A percentile compares a stretch with the other conserved stretches of the same genome.
phyloP scores from a whole-genome alignment of 2,113 vertebrate genomes.

The Cheirogaleus medius region DNA sequence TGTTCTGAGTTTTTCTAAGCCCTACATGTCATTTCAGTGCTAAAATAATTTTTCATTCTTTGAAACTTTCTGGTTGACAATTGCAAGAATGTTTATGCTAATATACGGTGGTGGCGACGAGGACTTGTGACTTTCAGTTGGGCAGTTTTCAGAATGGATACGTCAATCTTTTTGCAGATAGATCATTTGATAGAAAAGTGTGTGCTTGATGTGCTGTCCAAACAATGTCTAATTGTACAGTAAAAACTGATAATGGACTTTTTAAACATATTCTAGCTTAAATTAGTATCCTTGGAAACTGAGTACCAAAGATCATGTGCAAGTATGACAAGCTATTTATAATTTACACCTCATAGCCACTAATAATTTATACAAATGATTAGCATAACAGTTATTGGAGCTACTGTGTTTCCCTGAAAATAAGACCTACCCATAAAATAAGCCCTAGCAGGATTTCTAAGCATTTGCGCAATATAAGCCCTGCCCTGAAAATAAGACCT shows the following conservation, averaged over 20 bases:
- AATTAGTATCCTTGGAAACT: slow-evolving; percentile 11
- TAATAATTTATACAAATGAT: not conserved
- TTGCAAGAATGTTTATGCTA: not conserved
- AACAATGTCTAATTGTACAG: not conserved
- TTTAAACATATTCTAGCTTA: not conserved
- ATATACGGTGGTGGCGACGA: not conserved
- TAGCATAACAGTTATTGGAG: not conserved
- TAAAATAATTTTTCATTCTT: not conserved
- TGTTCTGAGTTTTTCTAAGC: slow-evolving; percentile 24
- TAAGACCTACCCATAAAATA: no score
- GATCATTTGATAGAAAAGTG: not conserved
- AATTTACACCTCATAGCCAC: not conserved
- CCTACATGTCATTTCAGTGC: not conserved
- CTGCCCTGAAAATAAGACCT: no score
- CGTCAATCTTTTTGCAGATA: not conserved
- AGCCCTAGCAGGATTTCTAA: no score
- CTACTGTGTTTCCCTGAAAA: no score
- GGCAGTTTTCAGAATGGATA: not conserved
- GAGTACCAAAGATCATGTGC: not conserved
- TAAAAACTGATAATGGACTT: not conserved
- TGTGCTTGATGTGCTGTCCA: not conserved
- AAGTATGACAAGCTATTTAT: not conserved
- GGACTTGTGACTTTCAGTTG: not conserved
- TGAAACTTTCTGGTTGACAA: not conserved
- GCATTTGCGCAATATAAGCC: no score